Percentiles rank a stretch among this genome's conserved stretches.
Conservation (phyloP, 2,797 vertebrate species). For the Danio kyathit region DNA sequence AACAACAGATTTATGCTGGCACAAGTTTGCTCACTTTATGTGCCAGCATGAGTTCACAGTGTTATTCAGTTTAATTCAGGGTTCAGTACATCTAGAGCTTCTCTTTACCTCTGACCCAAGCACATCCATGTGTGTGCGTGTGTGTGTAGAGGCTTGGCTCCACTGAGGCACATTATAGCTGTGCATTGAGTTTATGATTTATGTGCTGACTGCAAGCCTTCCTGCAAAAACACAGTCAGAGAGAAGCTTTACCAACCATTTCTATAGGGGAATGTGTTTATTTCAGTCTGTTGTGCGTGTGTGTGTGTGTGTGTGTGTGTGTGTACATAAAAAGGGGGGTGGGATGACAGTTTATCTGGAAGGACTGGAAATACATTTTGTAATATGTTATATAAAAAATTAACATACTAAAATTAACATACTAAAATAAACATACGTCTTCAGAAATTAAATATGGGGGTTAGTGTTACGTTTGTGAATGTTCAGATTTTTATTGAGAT, state of each 20-base stretch:
- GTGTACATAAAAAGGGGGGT: background rate
- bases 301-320: slow-evolving; percentile 8
- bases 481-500: background rate
- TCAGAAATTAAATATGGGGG: too few relatives aligned
- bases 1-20: background rate
- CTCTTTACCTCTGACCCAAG: slow-evolving; percentile 5
- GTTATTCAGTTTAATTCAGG: slow-evolving; percentile 9
- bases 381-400: too few relatives aligned
- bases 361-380: too few relatives aligned
- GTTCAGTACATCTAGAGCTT: slow-evolving; percentile 5
- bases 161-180: slow-evolving; percentile 41
- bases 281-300: slow-evolving; percentile 35
- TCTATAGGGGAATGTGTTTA: slow-evolving; percentile 30
- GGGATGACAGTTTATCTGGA: background rate
- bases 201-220: slow-evolving; percentile 46
- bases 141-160: slow-evolving; percentile 26
- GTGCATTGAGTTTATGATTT: slow-evolving; percentile 49
- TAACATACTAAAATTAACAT: too few relatives aligned
- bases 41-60: background rate
- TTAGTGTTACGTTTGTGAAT: background rate
- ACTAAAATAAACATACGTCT: too few relatives aligned
- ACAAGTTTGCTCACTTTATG: background rate
- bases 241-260: slow-evolving; percentile 29
- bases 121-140: background rate
- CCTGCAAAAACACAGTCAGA: slow-evolving; percentile 36